Percentiles rank a stretch among this genome's conserved stretches.
These are phyloP conservation scores for Callionymus lyra DNA, from an alignment of 2,113 vertebrate species.

Conservation along the genomic window DNA sequence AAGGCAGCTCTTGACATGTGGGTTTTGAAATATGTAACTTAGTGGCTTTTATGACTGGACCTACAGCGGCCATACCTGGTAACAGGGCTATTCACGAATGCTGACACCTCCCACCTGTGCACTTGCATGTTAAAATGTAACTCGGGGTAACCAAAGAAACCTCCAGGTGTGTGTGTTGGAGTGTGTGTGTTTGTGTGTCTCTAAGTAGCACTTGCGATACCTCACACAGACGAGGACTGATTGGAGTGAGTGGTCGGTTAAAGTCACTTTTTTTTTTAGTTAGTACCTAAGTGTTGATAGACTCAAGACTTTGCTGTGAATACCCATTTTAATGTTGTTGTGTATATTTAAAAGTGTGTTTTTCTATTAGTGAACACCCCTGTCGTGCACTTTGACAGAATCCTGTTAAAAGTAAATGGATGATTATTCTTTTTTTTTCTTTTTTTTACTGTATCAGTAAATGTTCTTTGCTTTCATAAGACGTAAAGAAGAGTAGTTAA, in stretches of 20 bases:
- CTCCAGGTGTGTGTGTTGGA: conserved; percentile 33
- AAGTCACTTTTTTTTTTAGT: conserved; percentile 40
- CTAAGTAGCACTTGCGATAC: conserved; percentile 4
- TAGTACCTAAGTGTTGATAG: conserved; percentile 39
- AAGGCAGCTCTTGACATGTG: conserved; percentile 37
- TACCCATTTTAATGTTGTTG: conserved; percentile 34
- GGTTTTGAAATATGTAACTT: conserved; percentile 5
- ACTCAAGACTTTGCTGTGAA: conserved; percentile 61
- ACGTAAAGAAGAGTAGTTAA: conserved; percentile 14
- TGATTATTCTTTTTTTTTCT: conserved; percentile 27
- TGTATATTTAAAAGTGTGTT: conserved; percentile 49
- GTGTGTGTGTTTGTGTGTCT: conserved; percentile 3
- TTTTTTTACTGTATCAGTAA: conserved; percentile 62
- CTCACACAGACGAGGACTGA: conserved; percentile 2
- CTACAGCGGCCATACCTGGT: conserved; percentile 2
- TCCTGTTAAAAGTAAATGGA: conserved; percentile 36
- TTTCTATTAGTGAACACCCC: conserved; percentile 46
- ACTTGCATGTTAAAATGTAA: conserved; percentile 28
- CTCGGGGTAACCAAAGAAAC: conserved; percentile 47
- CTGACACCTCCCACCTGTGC: conserved; percentile 30
- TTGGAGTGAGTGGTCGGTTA: conserved; percentile 34
- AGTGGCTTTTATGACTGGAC: conserved; percentile 32
- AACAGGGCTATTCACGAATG: conserved; percentile 12
- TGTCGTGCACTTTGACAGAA: conserved; percentile 62
- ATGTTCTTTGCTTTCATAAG: conserved; percentile 48